Conservation (phyloP, 2,113 vertebrate genomes). For the Ctenodactylus gundi region DNA sequence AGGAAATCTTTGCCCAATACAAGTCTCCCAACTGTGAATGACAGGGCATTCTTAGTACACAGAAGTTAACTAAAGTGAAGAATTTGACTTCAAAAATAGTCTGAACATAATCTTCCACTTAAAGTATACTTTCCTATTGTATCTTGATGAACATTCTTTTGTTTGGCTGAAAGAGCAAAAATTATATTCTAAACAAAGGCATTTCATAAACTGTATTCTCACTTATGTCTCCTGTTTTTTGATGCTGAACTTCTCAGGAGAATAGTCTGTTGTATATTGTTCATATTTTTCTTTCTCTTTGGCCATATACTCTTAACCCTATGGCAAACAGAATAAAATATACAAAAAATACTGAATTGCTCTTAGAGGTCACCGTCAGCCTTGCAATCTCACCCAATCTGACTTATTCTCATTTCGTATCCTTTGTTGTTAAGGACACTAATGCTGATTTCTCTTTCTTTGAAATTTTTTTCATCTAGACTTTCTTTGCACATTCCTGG, state of each 20-base stretch:
- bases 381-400: background rate
- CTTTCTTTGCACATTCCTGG: background rate
- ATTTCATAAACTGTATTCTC: background rate
- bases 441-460: background rate
- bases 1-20: background rate
- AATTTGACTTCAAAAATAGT: background rate
- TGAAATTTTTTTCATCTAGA: background rate
- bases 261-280: background rate
- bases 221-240: background rate
- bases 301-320: background rate
- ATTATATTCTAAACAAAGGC: background rate
- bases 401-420: background rate
- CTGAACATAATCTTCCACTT: background rate
- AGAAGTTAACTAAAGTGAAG: background rate
- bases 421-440: background rate
- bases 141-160: background rate
- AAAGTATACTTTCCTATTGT: background rate
- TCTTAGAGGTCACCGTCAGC: background rate
- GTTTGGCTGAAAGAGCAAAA: slow-evolving; percentile 14
- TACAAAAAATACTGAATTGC: background rate
- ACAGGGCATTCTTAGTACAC: background rate
- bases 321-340: background rate
- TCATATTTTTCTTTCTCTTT: background rate
- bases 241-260: background rate
- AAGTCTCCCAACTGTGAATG: background rate